Evolutionary conservation across 2,888 invertebrate genomes (phyloP), one percentile per base, ranked within the genome.

Genomic region (Ornithoptera priamus): DNA sequence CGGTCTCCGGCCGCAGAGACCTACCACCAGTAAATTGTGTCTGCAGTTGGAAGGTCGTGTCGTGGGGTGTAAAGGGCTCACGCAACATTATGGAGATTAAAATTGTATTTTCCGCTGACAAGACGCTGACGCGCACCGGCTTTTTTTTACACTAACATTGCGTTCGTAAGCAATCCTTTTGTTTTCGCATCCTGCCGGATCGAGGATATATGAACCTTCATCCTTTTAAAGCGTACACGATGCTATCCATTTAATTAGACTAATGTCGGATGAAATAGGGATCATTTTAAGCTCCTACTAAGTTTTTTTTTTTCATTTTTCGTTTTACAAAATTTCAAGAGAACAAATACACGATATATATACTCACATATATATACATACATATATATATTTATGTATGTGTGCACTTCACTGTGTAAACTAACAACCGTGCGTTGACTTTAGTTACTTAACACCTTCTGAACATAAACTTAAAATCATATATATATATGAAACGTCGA

Each of bases 41-140:
- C 3, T 30, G 30, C 5, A 3, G 30, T 30, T 30, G 4, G 18
- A 20, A 53, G 22, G 18, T 65, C 30, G 39, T 61, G n/a, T 69
- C 68, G 78, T 68, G 17, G 1, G 7, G 1, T 74, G 7, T 76
- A 76, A 79, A 73, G 46, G 36, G 22, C 56, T 62, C 53, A 61
- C 59, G 59, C 69, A 73, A 81, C 87, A 87, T 87, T 87, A 88
- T 81, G 83, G 75, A 84, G 86, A 88, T 88, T 88, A 88, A 87
- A 87, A 86, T 84, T 85, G 86, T 77, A 77, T 86, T 86, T 86
- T 82, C 80, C 78, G 85, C 87, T 87, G 87, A 87, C 85, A 84
- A 80, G 79, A 80, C 76, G 79, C 80, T 81, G 82, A 85, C 82
- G 83, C 75, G 77, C 74, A 75, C 72, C 74, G 69, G 83, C 81